These are phyloP conservation scores for Popillia japonica DNA, from an alignment of 1,140 invertebrate genomes.

Conservation along the genomic window DNA sequence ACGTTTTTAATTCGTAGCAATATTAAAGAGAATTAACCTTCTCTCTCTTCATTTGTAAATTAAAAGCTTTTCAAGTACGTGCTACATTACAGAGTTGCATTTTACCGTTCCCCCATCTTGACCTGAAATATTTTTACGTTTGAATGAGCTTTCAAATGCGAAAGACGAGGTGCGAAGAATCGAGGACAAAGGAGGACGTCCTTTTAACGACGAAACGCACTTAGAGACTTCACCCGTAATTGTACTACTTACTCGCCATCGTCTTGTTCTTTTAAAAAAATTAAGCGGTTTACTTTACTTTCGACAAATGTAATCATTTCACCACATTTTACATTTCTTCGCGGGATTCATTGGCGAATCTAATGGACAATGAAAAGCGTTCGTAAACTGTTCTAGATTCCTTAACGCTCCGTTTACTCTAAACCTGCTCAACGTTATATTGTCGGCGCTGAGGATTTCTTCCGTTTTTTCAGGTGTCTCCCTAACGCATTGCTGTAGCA, in stretches of 20 bases:
- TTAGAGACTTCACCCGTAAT: neutral
- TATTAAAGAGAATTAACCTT: neutral
- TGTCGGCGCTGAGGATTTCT: conserved; percentile 53
- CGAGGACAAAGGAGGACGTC: neutral
- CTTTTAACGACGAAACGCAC: neutral
- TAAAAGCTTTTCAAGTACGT: conserved; percentile 7
- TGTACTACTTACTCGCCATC: neutral
- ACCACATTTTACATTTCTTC: conserved; percentile 48
- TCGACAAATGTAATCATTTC: conserved; percentile 22
- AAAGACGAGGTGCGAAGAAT: neutral
- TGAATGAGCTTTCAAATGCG: neutral
- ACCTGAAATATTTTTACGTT: conserved; percentile 20
- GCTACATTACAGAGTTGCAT: conserved; percentile 6
- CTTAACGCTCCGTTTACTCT: conserved; percentile 51
- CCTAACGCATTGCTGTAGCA: conserved; percentile 71
- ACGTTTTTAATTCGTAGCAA: neutral
- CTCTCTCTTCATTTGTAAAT: neutral
- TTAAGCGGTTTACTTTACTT: conserved; percentile 14
- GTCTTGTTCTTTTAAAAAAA: neutral
- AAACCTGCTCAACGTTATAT: conserved; percentile 1
- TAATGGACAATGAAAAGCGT: conserved; percentile 46
- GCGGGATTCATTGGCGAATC: conserved; percentile 47
- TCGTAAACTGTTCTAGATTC: conserved; percentile 44
- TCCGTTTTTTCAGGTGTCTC: conserved; percentile 73
- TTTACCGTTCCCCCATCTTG: neutral